Conservation (phyloP, 2,888 invertebrate genomes). For the Yponomeuta evonymella region DNA sequence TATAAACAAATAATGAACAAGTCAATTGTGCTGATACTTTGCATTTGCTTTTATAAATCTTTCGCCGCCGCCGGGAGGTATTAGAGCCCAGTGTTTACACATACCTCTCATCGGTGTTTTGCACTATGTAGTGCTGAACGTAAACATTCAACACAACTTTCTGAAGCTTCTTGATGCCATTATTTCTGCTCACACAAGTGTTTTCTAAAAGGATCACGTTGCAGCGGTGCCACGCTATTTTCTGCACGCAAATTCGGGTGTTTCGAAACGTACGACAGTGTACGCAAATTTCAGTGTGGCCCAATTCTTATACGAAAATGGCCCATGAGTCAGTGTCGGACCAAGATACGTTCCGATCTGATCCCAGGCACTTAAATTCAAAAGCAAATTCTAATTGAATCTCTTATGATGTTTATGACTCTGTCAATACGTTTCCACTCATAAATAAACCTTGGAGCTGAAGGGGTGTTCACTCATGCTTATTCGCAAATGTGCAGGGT, state of each 20-base stretch:
- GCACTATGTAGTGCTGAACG: conserved; percentile 39
- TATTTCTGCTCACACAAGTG: not conserved
- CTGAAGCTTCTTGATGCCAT: not conserved
- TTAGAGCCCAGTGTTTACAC: conserved; percentile 55
- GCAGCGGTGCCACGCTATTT: not conserved
- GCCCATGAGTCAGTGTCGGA: conserved; percentile 45
- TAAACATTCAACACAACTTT: not conserved
- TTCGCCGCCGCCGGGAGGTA: conserved; percentile 44
- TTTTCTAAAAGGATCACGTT: conserved; percentile 7
- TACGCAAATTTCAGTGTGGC: conserved; percentile 45
- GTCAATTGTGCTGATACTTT: not conserved
- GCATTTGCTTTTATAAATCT: conserved; percentile 43
- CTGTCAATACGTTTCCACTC: conserved; percentile 45
- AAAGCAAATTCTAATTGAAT: conserved; percentile 39
- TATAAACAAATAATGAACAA: conserved; percentile 5
- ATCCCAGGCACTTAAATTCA: conserved; percentile 32
- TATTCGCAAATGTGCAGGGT: not conserved
- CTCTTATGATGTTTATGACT: conserved; percentile 47
- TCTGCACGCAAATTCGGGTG: conserved; percentile 16
- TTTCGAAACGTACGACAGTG: conserved; percentile 36
- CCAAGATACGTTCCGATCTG: conserved; percentile 25
- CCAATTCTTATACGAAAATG: conserved; percentile 50
- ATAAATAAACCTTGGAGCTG: conserved; percentile 12
- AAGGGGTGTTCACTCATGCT: not conserved
- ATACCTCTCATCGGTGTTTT: conserved; percentile 53